Percentiles rank a stretch among this genome's conserved stretches.
Conservation (phyloP, 2,797 vertebrate genomes). For the Acipenser oxyrinchus region DNA sequence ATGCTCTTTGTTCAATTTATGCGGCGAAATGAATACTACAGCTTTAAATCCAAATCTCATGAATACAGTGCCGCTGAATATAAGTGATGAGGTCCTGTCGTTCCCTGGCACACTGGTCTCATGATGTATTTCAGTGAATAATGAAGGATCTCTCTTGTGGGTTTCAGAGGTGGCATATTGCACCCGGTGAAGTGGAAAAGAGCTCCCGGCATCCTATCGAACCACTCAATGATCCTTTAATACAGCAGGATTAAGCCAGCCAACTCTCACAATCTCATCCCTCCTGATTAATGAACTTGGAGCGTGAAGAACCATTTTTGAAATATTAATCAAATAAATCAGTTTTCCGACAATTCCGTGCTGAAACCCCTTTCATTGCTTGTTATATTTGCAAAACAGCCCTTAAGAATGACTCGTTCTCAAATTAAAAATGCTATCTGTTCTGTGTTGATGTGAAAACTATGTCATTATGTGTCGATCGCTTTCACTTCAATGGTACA, state of each 20-base stretch:
- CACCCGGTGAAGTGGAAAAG: conserved; percentile 52
- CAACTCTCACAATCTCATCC: neutral
- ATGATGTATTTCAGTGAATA: conserved; percentile 3
- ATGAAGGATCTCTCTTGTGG: conserved; percentile 19
- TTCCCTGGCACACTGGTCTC: neutral
- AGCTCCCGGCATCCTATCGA: conserved; percentile 47
- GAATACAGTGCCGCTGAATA: neutral
- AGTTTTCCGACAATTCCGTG: neutral
- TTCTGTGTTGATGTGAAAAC: too few relatives aligned
- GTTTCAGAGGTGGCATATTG: conserved; percentile 64
- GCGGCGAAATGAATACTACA: too few relatives aligned
- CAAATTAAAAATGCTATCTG: too few relatives aligned
- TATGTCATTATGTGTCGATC: too few relatives aligned
- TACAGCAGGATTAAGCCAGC: conserved; percentile 42
- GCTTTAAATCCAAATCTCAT: neutral
- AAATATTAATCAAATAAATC: conserved; percentile 1
- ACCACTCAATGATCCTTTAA: conserved; percentile 56
- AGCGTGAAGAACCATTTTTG: neutral
- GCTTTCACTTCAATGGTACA: too few relatives aligned
- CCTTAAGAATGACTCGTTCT: too few relatives aligned
- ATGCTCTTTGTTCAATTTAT: too few relatives aligned
- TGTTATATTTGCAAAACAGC: too few relatives aligned
- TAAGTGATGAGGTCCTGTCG: neutral
- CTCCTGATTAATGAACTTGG: neutral
- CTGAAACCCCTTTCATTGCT: too few relatives aligned